Conservation (phyloP, 2,797 vertebrate species). For the Florisuga fusca region DNA sequence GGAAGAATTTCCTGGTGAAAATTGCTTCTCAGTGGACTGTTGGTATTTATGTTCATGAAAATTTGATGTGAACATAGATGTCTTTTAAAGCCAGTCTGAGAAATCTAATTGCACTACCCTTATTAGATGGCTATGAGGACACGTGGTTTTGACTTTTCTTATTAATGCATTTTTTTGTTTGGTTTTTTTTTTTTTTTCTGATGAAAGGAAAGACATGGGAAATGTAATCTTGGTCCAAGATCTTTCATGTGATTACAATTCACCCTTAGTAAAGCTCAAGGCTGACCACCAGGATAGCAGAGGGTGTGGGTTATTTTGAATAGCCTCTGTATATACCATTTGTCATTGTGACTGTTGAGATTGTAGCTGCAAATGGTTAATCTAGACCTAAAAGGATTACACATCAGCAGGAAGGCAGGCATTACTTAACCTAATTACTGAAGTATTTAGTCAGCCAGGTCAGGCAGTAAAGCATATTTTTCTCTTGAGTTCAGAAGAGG, state of each 20-base stretch:
- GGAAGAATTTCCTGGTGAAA: neutral
- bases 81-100: neutral
- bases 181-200: neutral
- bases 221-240: neutral
- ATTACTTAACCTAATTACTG: neutral
- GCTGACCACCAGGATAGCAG: neutral
- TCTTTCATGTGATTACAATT: conserved; percentile 25
- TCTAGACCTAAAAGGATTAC: neutral
- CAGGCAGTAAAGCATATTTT: neutral
- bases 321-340: neutral
- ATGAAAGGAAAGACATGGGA: neutral
- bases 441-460: neutral
- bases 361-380: neutral
- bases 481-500: neutral
- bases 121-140: neutral
- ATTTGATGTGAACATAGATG: neutral
- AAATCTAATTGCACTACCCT: neutral
- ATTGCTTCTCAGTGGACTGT: neutral
- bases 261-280: neutral
- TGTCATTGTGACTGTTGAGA: neutral
- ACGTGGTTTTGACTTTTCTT: neutral
- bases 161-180: neutral
- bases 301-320: neutral
- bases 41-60: neutral
- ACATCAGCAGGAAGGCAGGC: neutral